Evolutionary conservation across 2,113 vertebrate species (phyloP).

Genomic region (Alosa alosa): DNA sequence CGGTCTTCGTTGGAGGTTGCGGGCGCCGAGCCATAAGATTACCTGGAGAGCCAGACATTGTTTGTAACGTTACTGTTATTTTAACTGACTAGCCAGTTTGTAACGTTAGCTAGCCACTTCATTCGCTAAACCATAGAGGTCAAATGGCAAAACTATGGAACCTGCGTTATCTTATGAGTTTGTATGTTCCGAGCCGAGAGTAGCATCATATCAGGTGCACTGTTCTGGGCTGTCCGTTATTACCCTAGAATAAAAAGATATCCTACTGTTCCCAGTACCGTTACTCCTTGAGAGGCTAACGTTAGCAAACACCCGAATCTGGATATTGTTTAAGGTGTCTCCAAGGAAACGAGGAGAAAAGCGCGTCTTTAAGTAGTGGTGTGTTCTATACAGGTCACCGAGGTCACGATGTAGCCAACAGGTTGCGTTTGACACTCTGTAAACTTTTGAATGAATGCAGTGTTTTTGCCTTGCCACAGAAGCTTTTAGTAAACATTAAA

Average conservation of each 20-base stretch:
- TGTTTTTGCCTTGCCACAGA: background rate
- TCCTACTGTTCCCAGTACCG: background rate
- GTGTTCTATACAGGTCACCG: background rate
- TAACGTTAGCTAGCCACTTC: constrained; percentile 31
- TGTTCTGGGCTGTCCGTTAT: background rate
- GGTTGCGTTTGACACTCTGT: background rate
- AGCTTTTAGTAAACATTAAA: no score
- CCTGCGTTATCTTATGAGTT: background rate
- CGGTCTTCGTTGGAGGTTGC: constrained; percentile 63
- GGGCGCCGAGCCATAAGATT: constrained; percentile 20
- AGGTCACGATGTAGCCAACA: background rate
- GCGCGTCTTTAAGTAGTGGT: background rate
- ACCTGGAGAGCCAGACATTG: constrained; percentile 38
- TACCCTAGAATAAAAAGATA: constrained; percentile 12
- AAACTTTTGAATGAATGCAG: background rate
- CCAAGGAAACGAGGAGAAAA: constrained; percentile 34
- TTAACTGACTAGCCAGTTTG: background rate
- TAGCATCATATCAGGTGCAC: constrained; percentile 42
- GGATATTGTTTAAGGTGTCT: constrained; percentile 33
- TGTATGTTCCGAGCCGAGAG: constrained; percentile 7
- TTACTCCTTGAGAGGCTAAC: background rate
- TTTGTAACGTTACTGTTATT: background rate
- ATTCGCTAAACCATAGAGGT: background rate
- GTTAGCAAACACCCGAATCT: constrained; percentile 2
- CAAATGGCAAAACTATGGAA: background rate